These are phyloP conservation scores for Zonitis immaculata DNA, from an alignment of 2,888 invertebrate species.

Conservation along the genomic window DNA sequence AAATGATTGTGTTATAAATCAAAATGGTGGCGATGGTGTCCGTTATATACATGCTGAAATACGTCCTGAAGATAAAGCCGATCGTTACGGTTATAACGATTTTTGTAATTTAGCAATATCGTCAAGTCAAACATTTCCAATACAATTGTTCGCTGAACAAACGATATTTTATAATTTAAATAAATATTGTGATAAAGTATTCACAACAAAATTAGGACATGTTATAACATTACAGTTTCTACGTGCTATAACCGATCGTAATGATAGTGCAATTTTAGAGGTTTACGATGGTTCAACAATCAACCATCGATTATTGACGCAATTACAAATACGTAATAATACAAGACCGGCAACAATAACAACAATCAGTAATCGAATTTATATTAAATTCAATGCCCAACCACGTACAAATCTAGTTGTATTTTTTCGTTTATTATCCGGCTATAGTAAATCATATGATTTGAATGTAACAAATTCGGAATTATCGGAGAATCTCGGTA, in stretches of 20 bases:
- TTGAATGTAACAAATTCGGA: constrained; percentile 80
- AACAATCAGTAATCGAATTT: constrained; percentile 74
- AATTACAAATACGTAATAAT: constrained; percentile 72
- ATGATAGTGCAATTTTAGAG: constrained; percentile 69
- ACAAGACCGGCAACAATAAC: constrained; percentile 87
- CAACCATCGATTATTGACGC: constrained; percentile 65
- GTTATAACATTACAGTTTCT: constrained; percentile 82
- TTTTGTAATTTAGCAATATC: constrained; percentile 76
- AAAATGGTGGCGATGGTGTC: constrained; percentile 88
- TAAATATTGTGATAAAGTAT: constrained; percentile 74
- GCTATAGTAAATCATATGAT: constrained; percentile 75
- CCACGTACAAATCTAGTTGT: constrained; percentile 68
- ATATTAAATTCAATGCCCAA: constrained; percentile 72
- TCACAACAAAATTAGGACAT: constrained; percentile 72
- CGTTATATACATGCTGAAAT: constrained; percentile 81
- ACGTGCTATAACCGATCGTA: constrained; percentile 70
- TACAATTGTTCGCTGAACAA: constrained; percentile 78
- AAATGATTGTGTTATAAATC: constrained; percentile 70
- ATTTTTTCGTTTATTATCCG: constrained; percentile 74
- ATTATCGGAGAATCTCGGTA: constrained; percentile 85
- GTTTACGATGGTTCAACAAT: constrained; percentile 73
- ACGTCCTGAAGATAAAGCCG: constrained; percentile 67
- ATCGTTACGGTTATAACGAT: constrained; percentile 73
- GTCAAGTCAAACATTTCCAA: constrained; percentile 81
- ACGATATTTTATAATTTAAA: constrained; percentile 64